Base-by-base conservation (phyloP, 2,797 vertebrate species). In the Loris lydekkerianus region DNA sequence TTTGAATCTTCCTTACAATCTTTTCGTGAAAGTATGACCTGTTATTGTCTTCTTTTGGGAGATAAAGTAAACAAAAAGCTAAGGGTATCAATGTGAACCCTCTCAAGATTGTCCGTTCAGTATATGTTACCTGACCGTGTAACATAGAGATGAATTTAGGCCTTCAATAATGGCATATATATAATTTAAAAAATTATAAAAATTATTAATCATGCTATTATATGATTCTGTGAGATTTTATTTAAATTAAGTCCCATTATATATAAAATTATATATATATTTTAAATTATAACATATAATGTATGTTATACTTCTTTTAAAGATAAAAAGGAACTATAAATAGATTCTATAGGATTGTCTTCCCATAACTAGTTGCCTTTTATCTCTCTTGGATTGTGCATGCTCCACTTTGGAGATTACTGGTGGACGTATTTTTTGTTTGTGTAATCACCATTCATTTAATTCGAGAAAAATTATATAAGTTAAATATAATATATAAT, bases 201-300 rank as follows among this genome's bases (percentile, higher is more conserved):
- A 40, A 40, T 40, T 40, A 40, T 40, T 40, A 40, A 40, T 40
- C 40, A 40, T 40, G 40, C 20, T 84, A 46, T 0, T 89, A 10
- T 56, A 58, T 56, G 7, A 29, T 61, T 84, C 23, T 61, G 7
- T 46, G 73, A 73, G 56, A 53, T 46, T 89, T 67, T 70, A 21
- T 75, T 89, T 86, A 86, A 81, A 76, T 77, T 85, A 58, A 76
- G 5, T 69, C 56, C 25, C 73, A 34, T 56, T n/a, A 53, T 40
- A 40, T 40, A 40, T 40, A 40, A 40, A 40, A 40, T 40, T 40
- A 40, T 40, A 40, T 40, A 40, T 40, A 40, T 40, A 40, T 40
- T 40, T 40, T 40, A 40, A 40, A 40, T 40, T 40, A 40, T 40
- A 40, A 40, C 40, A 40, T 40, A 40, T 40, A 40, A 40, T 40